A percentile compares a stretch with the other conserved stretches of the same genome.
Conservation (phyloP, 2,888 invertebrate species). For the Rhagophthalmus giganteus region DNA sequence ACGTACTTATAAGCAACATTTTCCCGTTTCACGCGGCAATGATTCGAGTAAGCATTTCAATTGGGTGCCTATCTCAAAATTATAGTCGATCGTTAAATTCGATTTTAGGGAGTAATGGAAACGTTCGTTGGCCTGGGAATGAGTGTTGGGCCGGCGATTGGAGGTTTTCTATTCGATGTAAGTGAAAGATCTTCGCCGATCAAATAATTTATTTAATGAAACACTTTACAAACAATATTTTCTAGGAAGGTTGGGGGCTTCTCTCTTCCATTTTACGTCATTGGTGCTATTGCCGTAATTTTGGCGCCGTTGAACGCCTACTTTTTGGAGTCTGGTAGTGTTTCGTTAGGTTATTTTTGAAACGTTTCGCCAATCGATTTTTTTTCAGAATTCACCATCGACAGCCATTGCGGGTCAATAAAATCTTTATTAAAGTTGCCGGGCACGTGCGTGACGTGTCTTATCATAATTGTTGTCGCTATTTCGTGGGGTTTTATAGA, state of each 20-base stretch:
- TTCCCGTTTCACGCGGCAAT: slow-evolving; percentile 76
- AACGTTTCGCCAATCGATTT: background rate
- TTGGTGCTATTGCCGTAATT: slow-evolving; percentile 67
- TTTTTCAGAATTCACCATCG: slow-evolving; percentile 59
- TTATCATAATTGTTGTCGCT: slow-evolving; percentile 70
- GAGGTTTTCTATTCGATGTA: slow-evolving; percentile 76
- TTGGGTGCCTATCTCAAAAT: no score
- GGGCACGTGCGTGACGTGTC: slow-evolving; percentile 68
- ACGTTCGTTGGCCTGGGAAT: slow-evolving; percentile 79
- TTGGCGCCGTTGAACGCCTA: slow-evolving; percentile 67
- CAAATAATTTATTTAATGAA: background rate
- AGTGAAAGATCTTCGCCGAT: no score
- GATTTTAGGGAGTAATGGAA: slow-evolving; percentile 69
- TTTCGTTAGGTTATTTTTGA: slow-evolving; percentile 49
- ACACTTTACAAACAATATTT: slow-evolving; percentile 44
- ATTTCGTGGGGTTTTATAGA: slow-evolving; percentile 77
- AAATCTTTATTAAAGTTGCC: slow-evolving; percentile 66
- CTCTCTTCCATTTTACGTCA: slow-evolving; percentile 74
- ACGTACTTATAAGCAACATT: slow-evolving; percentile 73
- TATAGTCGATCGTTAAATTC: no score
- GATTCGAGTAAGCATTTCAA: slow-evolving; percentile 61
- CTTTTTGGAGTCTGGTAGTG: slow-evolving; percentile 63
- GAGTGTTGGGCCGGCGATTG: slow-evolving; percentile 79
- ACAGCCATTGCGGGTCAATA: slow-evolving; percentile 63
- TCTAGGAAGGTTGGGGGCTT: slow-evolving; percentile 78